Conservation (phyloP, 2,797 vertebrate species). For the Falco novaeseelandiae region DNA sequence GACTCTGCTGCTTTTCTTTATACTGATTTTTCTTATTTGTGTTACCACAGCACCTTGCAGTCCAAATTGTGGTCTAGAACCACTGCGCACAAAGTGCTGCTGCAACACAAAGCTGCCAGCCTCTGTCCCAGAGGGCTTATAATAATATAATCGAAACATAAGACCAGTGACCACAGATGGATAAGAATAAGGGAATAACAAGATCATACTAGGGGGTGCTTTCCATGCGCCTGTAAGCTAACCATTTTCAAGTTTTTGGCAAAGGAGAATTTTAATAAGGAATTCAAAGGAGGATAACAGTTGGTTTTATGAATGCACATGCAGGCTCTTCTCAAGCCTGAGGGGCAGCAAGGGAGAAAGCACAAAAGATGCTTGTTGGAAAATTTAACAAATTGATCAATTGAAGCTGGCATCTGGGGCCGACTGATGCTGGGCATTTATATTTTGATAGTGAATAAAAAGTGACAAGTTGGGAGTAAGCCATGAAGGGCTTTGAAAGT, state of each 20-base stretch:
- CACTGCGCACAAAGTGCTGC: neutral
- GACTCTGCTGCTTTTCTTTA: neutral
- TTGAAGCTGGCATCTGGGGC: slow-evolving; percentile 65
- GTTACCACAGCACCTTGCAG: slow-evolving; percentile 1
- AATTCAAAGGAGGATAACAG: slow-evolving; percentile 59
- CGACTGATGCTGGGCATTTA: slow-evolving; percentile 61
- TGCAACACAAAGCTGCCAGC: neutral
- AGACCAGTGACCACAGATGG: neutral
- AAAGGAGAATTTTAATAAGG: slow-evolving; percentile 61
- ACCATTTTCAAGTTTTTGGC: slow-evolving; percentile 46
- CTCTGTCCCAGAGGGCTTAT: neutral
- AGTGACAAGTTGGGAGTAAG: slow-evolving; percentile 66
- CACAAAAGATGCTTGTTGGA: slow-evolving; percentile 72
- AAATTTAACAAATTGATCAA: slow-evolving; percentile 71
- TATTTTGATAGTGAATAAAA: slow-evolving; percentile 71
- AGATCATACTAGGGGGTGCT: neutral
- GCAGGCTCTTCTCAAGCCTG: slow-evolving; percentile 59
- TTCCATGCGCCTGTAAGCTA: neutral
- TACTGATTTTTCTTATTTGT: neutral
- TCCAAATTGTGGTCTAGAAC: neutral
- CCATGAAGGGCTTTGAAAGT: slow-evolving; percentile 66
- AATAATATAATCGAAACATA: neutral
- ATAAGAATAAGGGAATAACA: neutral
- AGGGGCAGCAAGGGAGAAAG: slow-evolving; percentile 65
- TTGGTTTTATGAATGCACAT: slow-evolving; percentile 65